Evolutionary conservation across 2,888 invertebrate genomes (phyloP).

Genomic region (Beris morrisii): DNA sequence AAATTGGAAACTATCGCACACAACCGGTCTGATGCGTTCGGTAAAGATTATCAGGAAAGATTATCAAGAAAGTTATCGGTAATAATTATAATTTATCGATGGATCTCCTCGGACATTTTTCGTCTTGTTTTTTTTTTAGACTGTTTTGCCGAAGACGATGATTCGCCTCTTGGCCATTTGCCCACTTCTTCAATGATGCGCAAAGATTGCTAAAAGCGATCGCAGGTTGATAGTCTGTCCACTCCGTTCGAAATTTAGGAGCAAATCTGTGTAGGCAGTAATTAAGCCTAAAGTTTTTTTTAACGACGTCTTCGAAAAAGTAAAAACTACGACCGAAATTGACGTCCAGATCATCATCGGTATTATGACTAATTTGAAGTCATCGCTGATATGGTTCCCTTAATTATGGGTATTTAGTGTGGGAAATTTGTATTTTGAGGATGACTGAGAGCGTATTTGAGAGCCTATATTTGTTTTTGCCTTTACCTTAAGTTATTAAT

Average conservation of each 20-base stretch:
- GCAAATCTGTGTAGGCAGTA: neutral
- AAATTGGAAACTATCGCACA: neutral
- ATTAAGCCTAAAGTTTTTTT: constrained; percentile 2
- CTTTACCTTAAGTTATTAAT: too few relatives aligned
- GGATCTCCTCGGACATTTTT: neutral
- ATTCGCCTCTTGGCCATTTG: neutral
- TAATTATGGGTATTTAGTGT: constrained; percentile 16
- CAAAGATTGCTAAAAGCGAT: neutral
- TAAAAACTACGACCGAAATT: neutral
- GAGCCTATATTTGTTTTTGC: too few relatives aligned
- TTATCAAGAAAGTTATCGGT: constrained; percentile 15
- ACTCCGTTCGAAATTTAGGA: too few relatives aligned
- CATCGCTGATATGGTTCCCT: neutral
- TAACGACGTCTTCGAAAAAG: neutral
- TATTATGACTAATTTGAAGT: constrained; percentile 8
- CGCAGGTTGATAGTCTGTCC: constrained; percentile 4
- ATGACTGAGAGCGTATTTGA: too few relatives aligned
- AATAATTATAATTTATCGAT: constrained; percentile 18
- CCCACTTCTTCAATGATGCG: neutral
- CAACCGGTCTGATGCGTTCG: constrained; percentile 8
- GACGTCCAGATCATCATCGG: constrained; percentile 1
- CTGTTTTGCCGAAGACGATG: neutral
- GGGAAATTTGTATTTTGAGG: constrained; percentile 1
- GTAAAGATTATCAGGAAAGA: neutral
- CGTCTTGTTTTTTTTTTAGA: neutral